Conservation (phyloP, 2,888 invertebrate genomes). For the Cataglyphis albicans region DNA sequence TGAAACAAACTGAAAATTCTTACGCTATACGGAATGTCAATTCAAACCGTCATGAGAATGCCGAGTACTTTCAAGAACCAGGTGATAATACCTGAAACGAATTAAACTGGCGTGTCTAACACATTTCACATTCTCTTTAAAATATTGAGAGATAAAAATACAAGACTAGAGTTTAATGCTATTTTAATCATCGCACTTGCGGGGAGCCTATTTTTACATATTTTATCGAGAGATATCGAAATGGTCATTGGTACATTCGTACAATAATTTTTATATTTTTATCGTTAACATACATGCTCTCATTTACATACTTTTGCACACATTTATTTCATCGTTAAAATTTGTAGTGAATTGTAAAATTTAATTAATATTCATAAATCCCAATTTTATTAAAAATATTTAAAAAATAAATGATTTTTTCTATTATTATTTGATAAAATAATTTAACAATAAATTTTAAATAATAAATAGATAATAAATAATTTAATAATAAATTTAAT, state of each 20-base stretch:
- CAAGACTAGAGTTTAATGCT: background rate
- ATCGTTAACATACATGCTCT: background rate
- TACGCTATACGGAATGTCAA: constrained; percentile 18
- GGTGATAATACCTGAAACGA: constrained; percentile 24
- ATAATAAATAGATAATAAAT: too few relatives aligned
- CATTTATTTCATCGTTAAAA: background rate
- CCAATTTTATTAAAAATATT: background rate
- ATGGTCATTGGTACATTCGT: background rate
- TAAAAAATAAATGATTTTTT: background rate
- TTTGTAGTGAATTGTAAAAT: background rate
- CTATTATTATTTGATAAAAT: background rate
- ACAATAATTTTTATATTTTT: background rate
- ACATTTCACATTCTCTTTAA: background rate
- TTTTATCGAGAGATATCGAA: background rate
- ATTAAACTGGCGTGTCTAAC: background rate
- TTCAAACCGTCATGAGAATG: background rate
- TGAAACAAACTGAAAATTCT: constrained; percentile 12
- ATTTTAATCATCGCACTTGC: background rate
- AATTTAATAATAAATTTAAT: too few relatives aligned
- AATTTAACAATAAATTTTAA: too few relatives aligned
- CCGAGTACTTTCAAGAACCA: background rate
- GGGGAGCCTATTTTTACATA: background rate
- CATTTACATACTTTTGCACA: background rate
- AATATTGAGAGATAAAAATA: background rate
- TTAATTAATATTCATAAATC: background rate